phyloP scores from a whole-genome alignment of 2,113 vertebrate species.

The Protobothrops flavoviridis region DNA sequence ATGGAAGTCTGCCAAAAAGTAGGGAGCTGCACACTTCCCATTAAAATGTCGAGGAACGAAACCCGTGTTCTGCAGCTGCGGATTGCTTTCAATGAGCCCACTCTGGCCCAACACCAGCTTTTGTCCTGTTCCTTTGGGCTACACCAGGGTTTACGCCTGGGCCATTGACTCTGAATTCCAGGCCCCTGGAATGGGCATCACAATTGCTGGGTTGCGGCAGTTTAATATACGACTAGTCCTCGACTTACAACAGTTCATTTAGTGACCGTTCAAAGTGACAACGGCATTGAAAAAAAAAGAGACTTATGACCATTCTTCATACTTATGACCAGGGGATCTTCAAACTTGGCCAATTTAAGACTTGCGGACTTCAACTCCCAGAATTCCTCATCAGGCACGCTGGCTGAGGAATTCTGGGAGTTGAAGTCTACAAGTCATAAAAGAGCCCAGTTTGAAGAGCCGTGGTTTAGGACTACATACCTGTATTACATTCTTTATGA shows the following conservation, averaged over 20 bases:
- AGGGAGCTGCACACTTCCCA: constrained; percentile 27
- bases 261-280: too few species aligned
- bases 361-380: too few species aligned
- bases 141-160: neutral
- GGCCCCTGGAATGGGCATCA: neutral
- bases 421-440: too few species aligned
- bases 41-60: neutral
- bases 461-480: too few species aligned
- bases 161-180: neutral
- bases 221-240: neutral
- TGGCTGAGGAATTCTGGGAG: too few species aligned
- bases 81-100: neutral
- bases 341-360: too few species aligned
- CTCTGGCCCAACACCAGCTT: neutral
- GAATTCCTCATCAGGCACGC: too few species aligned
- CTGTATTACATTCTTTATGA: too few species aligned
- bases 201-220: neutral
- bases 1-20: constrained; percentile 98
- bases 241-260: neutral
- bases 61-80: neutral
- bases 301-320: too few species aligned
- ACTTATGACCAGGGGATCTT: too few species aligned
- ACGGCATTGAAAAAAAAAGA: too few species aligned
- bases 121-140: neutral
- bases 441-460: too few species aligned